Base-by-base conservation (phyloP, 2,113 vertebrate genomes). In the Galemys pyrenaicus region DNA sequence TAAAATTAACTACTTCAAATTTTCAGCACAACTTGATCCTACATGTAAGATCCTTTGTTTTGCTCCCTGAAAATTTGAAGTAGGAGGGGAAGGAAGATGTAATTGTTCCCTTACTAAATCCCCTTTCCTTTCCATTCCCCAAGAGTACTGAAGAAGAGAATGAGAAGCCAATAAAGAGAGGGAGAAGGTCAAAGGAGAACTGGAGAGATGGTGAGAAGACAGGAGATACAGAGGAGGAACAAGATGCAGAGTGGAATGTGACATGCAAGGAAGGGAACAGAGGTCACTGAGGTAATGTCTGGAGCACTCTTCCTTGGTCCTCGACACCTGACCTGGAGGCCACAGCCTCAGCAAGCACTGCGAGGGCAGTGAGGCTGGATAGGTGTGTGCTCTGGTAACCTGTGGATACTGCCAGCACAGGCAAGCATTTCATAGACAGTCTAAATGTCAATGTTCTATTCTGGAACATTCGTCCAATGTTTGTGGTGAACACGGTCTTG, bases 1-100 rank as follows among this genome's bases (percentile, higher is more conserved):
- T 93, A 75, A 96, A 93, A 56, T 86, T 2, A 89, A 92, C 62
- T 41, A 17, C 91, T 95, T 83, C 20, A 60, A 41, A 65, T 46
- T 54, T 90, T 68, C 56, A 91, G 75, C 60, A 95, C 79, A 78
- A 89, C 51, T 71, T 70, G 56, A 86, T 70, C 68, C 82, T 89
- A 70, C 44, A 65, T 65, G 10, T 64, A 70, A 74, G 26, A 64
- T 60, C 17, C 58, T 87, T 93, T 93, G 70, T 65, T 86, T 94
- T n/a, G 20, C 26, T 54, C 20, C 68, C 41, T 65, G 64, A 70
- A 10, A 68, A 30, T 58, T n/a, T 89, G 41, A 70, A 35, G 70
- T 39, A 60, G 60, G 41, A n/a, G 60, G 24, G 37, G 37, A 58
- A 79, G 51, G 46, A 49, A 62, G 32, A 74, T 9, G 12, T 2